phyloP scores from a whole-genome alignment of 2,797 vertebrate genomes.

The Glyptemys insculpta region DNA sequence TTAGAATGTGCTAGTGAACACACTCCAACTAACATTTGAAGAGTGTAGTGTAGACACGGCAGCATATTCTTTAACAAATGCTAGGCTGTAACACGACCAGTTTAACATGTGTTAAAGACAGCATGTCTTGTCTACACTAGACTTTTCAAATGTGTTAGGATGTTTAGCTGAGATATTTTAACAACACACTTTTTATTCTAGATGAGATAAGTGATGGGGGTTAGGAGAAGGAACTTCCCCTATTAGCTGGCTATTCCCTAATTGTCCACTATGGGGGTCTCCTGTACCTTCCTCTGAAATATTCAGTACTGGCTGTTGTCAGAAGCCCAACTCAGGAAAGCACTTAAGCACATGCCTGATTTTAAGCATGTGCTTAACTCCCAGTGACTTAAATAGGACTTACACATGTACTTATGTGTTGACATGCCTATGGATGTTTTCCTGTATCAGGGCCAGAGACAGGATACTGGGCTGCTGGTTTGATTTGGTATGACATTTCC shows the following conservation, averaged over 20 bases:
- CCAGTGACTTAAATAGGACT: background rate
- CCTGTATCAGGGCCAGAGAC: background rate
- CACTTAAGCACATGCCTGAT: background rate
- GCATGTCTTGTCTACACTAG: background rate
- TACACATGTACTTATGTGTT: background rate
- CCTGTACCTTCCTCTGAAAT: background rate
- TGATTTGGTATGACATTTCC: background rate
- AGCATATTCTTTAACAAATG: background rate
- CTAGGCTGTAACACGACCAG: background rate
- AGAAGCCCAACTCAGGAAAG: background rate
- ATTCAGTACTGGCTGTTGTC: background rate
- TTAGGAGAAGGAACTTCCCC: background rate
- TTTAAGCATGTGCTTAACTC: background rate
- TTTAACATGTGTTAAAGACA: background rate
- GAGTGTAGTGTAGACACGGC: background rate
- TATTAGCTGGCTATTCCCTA: background rate
- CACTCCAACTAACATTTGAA: background rate
- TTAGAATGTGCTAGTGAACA: background rate
- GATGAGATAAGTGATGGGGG: background rate
- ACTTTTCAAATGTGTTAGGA: background rate
- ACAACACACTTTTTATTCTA: background rate
- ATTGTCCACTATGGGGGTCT: background rate
- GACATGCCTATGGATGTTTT: rapidly evolving
- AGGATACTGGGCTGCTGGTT: background rate
- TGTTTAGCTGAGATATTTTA: background rate